A percentile compares a stretch with the other conserved stretches of the same genome.
These are phyloP conservation scores for Drosophila borborema DNA, from an alignment of 2,888 invertebrate genomes.

Conservation along the genomic window DNA sequence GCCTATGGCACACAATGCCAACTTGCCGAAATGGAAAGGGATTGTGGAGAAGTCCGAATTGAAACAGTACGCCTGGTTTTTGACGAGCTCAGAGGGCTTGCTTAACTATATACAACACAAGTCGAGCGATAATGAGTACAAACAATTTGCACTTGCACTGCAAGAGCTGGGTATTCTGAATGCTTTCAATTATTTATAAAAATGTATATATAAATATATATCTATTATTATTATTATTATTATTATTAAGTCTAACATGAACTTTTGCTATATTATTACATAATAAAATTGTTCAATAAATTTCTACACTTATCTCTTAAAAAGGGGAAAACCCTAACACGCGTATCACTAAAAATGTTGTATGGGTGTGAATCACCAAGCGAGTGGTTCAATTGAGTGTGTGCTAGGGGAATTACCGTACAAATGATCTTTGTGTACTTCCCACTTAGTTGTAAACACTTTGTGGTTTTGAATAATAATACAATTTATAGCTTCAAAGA, in stretches of 20 bases:
- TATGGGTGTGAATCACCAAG: constrained; percentile 27
- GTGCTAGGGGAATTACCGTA: constrained; percentile 35
- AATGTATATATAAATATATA: not conserved
- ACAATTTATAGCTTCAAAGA: not conserved
- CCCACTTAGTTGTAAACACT: constrained; percentile 23
- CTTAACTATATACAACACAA: constrained; percentile 85
- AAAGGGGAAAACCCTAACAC: constrained; percentile 25
- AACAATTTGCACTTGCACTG: constrained; percentile 61
- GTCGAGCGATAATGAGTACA: constrained; percentile 51
- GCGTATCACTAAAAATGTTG: not conserved
- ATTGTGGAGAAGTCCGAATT: constrained; percentile 87
- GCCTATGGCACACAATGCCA: constrained; percentile 22
- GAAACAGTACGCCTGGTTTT: constrained; percentile 86
- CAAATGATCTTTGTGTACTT: constrained; percentile 25
- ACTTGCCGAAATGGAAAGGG: constrained; percentile 87
- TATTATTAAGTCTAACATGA: constrained; percentile 6
- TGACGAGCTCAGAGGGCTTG: constrained; percentile 87
- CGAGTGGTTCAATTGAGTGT: not conserved
- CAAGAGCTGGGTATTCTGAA: constrained; percentile 52
- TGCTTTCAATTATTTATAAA: constrained; percentile 14
- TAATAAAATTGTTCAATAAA: constrained; percentile 32
- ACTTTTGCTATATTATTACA: constrained; percentile 5
- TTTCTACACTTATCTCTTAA: constrained; percentile 9
- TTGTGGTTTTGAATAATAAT: not conserved
- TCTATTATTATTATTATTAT: not conserved